Conservation (phyloP, 2,113 vertebrate genomes). For the Daboia siamensis region DNA sequence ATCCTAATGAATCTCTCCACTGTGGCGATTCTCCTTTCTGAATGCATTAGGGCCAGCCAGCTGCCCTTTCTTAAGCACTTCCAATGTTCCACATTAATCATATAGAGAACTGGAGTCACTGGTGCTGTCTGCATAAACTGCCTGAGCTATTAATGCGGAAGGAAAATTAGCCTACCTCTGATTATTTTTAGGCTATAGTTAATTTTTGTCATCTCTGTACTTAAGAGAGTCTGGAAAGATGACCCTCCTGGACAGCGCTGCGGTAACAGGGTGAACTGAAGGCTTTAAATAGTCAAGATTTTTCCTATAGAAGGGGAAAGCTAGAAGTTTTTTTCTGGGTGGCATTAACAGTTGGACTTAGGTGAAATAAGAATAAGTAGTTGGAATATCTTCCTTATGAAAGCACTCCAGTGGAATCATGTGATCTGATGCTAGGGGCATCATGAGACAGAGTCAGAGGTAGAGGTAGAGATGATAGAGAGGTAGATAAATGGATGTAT, state of each 20-base stretch:
- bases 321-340: background rate
- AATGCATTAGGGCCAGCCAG: conserved; percentile 7
- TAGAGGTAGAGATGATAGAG: background rate
- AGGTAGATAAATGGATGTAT: background rate
- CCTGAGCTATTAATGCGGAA: background rate
- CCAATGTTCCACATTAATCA: conserved; percentile 38
- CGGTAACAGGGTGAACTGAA: background rate
- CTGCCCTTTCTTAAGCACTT: conserved; percentile 28
- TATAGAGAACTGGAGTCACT: conserved; percentile 21
- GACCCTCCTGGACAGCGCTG: background rate
- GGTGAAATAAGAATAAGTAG: background rate
- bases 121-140: background rate
- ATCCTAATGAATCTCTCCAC: conserved; percentile 14
- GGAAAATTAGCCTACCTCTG: conserved; percentile 21
- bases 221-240: background rate
- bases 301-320: background rate
- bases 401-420: background rate
- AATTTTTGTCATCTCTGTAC: background rate
- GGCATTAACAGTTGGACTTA: background rate
- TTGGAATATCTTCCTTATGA: background rate
- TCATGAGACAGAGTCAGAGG: background rate
- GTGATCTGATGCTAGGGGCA: background rate
- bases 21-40: background rate
- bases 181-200: conserved; percentile 3
- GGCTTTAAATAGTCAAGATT: background rate